Evolutionary conservation across 2,113 vertebrate genomes (phyloP).

Genomic region (Talpa occidentalis): DNA sequence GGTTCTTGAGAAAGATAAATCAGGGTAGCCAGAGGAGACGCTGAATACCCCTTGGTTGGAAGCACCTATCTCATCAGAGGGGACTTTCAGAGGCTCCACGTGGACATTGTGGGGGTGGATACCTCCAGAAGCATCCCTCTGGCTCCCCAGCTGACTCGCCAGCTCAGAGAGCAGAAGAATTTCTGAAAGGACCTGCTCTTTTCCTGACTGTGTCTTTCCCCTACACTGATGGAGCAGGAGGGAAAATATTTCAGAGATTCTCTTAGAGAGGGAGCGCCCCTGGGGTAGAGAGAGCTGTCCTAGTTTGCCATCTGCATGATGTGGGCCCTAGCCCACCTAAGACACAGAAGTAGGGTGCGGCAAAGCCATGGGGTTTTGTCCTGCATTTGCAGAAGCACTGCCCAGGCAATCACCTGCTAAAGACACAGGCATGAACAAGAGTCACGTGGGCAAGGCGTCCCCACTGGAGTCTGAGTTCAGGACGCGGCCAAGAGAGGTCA

Average conservation of each 20-base stretch:
- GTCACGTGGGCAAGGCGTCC: too few species aligned
- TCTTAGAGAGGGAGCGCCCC: background rate
- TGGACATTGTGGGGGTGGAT: background rate
- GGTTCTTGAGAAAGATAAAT: background rate
- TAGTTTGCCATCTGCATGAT: fast-evolving
- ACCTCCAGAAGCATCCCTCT: background rate
- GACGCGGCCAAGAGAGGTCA: too few species aligned
- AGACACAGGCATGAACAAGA: background rate
- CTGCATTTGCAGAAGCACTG: too few species aligned
- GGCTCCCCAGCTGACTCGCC: background rate
- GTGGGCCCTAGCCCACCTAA: background rate
- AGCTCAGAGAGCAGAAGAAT: background rate
- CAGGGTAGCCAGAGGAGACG: background rate
- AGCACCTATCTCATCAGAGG: background rate
- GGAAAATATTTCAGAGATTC: too few species aligned
- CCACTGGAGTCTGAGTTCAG: background rate
- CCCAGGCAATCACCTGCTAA: background rate
- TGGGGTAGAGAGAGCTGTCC: fast-evolving
- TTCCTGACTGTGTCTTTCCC: background rate
- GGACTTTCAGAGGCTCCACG: too few species aligned
- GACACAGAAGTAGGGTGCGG: too few species aligned
- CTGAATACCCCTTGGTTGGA: background rate
- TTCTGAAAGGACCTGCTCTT: background rate
- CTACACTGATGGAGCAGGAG: background rate
- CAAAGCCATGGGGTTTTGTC: background rate